Evolutionary conservation across 2,888 invertebrate species (phyloP).

Genomic region (Sclerodermus sp.): DNA sequence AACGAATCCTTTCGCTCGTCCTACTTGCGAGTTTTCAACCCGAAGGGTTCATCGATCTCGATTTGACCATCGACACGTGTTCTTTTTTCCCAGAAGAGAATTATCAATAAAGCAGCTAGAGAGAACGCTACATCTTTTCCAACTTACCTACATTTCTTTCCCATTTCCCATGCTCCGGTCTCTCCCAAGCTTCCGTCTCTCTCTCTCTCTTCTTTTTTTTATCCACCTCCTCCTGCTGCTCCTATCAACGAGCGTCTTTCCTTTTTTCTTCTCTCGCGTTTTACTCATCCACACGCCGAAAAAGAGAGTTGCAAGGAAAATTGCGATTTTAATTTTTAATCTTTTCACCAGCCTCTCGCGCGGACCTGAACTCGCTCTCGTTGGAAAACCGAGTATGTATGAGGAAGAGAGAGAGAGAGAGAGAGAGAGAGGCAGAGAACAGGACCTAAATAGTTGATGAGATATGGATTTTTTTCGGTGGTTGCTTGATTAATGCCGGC

Average conservation of each 20-base stretch:
- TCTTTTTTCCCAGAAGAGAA: background rate
- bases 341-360: conserved; percentile 7
- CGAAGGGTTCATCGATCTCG: conserved; percentile 27
- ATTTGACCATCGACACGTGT: background rate
- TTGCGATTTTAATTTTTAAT: conserved; percentile 48
- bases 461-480: conserved; percentile 32
- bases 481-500: conserved; percentile 37
- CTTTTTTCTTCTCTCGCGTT: conserved; percentile 12
- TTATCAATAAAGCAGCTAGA: no score
- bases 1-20: conserved; percentile 9
- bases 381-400: no score
- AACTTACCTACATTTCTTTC: no score
- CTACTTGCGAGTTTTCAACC: conserved; percentile 1
- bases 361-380: background rate
- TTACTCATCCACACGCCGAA: conserved; percentile 9
- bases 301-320: conserved; percentile 30
- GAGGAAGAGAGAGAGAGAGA: background rate
- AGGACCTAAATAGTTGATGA: conserved; percentile 34
- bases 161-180: no score
- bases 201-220: conserved; percentile 1
- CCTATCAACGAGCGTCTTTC: no score
- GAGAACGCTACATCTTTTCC: conserved; percentile 1
- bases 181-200: background rate
- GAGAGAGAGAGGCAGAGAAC: conserved; percentile 11
- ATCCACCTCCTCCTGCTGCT: background rate